phyloP scores from a whole-genome alignment of 2,888 invertebrate species.

The Heterodera filipjevi region DNA sequence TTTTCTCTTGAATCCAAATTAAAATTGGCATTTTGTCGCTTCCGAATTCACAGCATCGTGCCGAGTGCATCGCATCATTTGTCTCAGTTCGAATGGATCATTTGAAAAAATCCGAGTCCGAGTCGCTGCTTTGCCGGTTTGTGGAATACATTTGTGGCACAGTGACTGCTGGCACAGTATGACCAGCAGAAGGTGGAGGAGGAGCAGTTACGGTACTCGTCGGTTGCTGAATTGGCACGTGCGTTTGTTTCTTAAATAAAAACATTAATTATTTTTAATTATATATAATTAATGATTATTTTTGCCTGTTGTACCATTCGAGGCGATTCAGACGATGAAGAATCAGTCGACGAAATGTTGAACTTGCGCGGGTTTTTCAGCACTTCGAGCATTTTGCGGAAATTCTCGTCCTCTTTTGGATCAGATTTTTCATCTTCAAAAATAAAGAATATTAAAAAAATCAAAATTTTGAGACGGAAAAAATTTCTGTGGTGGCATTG shows the following conservation, averaged over 20 bases:
- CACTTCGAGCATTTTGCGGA: conserved; percentile 1
- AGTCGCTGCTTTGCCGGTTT: conserved; percentile 1
- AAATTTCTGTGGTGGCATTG: no score
- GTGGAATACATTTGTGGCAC: background rate
- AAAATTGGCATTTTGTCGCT: background rate
- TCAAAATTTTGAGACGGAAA: no score
- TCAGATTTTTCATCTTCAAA: background rate
- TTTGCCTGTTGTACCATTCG: background rate
- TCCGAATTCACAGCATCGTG: no score
- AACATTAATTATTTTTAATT: background rate
- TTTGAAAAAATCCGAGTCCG: conserved; percentile 17
- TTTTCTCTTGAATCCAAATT: background rate
- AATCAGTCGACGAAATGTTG: background rate
- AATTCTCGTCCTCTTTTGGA: background rate
- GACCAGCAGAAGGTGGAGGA: background rate
- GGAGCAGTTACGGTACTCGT: background rate
- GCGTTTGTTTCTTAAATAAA: background rate
- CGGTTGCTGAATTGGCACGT: background rate
- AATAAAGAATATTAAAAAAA: background rate
- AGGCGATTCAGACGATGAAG: background rate
- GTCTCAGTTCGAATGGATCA: background rate
- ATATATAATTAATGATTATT: background rate
- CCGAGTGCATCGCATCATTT: no score
- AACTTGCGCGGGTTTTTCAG: conserved; percentile 7
- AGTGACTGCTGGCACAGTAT: background rate